phyloP scores from a whole-genome alignment of 2,888 invertebrate genomes.

The Ophion ventricosus region DNA sequence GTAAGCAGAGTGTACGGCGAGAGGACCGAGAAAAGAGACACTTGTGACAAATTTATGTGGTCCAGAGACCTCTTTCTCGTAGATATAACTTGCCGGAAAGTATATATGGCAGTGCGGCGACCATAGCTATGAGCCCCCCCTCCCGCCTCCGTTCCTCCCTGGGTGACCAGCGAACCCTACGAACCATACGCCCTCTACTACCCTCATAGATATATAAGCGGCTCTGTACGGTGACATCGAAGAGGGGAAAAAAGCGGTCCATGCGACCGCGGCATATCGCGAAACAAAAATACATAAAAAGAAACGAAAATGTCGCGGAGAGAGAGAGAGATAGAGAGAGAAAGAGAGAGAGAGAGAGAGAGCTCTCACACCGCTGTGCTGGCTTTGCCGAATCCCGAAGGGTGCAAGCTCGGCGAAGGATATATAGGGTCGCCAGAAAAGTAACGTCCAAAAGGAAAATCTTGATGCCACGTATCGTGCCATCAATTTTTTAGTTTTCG shows the following conservation, averaged over 20 bases:
- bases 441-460: too few relatives aligned
- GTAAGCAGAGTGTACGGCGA: slow-evolving; percentile 34
- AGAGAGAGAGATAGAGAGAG: slow-evolving; percentile 40
- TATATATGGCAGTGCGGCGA: slow-evolving; percentile 51
- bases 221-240: slow-evolving; percentile 40
- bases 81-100: slow-evolving; percentile 71
- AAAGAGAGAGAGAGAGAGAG: slow-evolving; percentile 39
- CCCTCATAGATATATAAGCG: slow-evolving; percentile 1
- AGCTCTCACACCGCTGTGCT: slow-evolving; percentile 42
- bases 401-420: slow-evolving; percentile 67
- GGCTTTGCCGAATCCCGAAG: slow-evolving; percentile 59
- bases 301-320: slow-evolving; percentile 67
- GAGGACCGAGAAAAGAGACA: slow-evolving; percentile 63
- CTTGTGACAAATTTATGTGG: slow-evolving; percentile 77
- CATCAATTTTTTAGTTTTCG: too few relatives aligned
- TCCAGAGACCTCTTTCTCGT: slow-evolving; percentile 74
- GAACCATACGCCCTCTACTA: slow-evolving; percentile 14
- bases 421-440: too few relatives aligned
- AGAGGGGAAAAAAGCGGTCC: slow-evolving; percentile 54
- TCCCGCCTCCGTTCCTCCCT: not conserved
- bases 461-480: too few relatives aligned
- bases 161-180: slow-evolving; percentile 21
- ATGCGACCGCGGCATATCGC: slow-evolving; percentile 64
- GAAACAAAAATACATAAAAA: slow-evolving; percentile 70
- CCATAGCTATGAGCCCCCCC: slow-evolving; percentile 45